A percentile compares a stretch with the other conserved stretches of the same genome.
phyloP scores from a whole-genome alignment of 2,888 invertebrate genomes.

The Chymomyza caudatula region DNA sequence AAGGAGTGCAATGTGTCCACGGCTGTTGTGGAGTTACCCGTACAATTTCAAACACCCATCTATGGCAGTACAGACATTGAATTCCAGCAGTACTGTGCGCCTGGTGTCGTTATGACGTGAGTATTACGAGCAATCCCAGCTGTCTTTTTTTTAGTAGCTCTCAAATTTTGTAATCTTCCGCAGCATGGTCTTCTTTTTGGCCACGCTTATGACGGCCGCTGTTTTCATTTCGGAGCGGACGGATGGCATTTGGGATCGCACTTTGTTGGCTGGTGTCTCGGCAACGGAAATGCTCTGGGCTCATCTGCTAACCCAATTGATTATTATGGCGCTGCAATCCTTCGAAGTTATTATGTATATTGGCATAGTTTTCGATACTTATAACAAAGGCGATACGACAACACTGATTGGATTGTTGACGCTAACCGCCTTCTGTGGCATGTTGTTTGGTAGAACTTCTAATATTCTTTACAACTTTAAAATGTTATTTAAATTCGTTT shows the following conservation, averaged over 20 bases:
- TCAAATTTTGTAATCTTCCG: slow-evolving; percentile 36
- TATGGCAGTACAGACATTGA: slow-evolving; percentile 84
- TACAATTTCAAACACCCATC: slow-evolving; percentile 84
- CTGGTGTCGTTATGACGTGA: slow-evolving; percentile 90
- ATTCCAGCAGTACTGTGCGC: slow-evolving; percentile 89
- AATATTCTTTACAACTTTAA: neutral
- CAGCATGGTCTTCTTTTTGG: slow-evolving; percentile 91
- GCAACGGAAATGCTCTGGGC: slow-evolving; percentile 89
- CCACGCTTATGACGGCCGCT: slow-evolving; percentile 89
- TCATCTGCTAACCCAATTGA: slow-evolving; percentile 87
- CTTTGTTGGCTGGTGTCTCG: slow-evolving; percentile 90
- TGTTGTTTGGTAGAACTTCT: slow-evolving; percentile 83
- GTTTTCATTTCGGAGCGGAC: slow-evolving; percentile 88
- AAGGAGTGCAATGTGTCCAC: slow-evolving; percentile 82
- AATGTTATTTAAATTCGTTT: neutral
- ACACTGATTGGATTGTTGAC: slow-evolving; percentile 83
- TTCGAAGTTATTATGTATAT: slow-evolving; percentile 78
- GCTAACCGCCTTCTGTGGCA: slow-evolving; percentile 88
- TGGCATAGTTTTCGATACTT: slow-evolving; percentile 76
- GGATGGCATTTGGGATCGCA: slow-evolving; percentile 92
- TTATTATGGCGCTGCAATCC: slow-evolving; percentile 86
- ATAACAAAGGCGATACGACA: slow-evolving; percentile 76
- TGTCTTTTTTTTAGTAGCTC: neutral
- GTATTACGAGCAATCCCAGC: slow-evolving; percentile 57
- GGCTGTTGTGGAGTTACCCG: slow-evolving; percentile 81